Evolutionary conservation across 2,888 invertebrate genomes (phyloP).

Genomic region (Dastarcus helophoroides): DNA sequence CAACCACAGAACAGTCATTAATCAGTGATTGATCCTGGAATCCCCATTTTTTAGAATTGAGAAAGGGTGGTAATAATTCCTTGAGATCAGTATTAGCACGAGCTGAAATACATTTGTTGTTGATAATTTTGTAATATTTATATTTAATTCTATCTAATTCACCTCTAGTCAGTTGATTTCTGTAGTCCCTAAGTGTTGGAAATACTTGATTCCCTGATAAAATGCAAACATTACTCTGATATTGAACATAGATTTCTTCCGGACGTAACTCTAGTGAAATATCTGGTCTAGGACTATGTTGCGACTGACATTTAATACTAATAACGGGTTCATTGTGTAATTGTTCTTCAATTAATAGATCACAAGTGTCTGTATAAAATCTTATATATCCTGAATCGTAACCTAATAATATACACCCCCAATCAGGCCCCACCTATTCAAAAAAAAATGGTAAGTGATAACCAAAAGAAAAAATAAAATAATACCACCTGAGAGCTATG

Average conservation of each 20-base stretch:
- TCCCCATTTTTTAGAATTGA: constrained; percentile 79
- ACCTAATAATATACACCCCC: constrained; percentile 86
- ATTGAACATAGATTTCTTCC: constrained; percentile 69
- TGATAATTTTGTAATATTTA: constrained; percentile 3
- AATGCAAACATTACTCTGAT: constrained; percentile 58
- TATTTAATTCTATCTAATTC: constrained; percentile 14
- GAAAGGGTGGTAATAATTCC: constrained; percentile 45
- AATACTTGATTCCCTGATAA: constrained; percentile 69
- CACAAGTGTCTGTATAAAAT: constrained; percentile 83
- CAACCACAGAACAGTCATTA: constrained; percentile 68
- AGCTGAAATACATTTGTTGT: constrained; percentile 37
- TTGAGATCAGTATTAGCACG: constrained; percentile 56
- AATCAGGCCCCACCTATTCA: constrained; percentile 68
- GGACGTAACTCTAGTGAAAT: constrained; percentile 29
- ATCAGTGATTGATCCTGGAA: constrained; percentile 64
- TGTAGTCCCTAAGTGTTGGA: constrained; percentile 64
- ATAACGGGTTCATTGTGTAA: constrained; percentile 72
- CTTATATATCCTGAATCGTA: constrained; percentile 73
- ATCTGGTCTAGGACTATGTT: constrained; percentile 40
- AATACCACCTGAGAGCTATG: constrained; percentile 33
- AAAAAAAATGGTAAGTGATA: too few species aligned
- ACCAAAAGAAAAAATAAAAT: too few species aligned
- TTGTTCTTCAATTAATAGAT: constrained; percentile 68
- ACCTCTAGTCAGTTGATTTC: constrained; percentile 74
- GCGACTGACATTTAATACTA: constrained; percentile 68